These are phyloP conservation scores for Saccostrea echinata DNA, from an alignment of 1,140 invertebrate species.

Conservation along the genomic window DNA sequence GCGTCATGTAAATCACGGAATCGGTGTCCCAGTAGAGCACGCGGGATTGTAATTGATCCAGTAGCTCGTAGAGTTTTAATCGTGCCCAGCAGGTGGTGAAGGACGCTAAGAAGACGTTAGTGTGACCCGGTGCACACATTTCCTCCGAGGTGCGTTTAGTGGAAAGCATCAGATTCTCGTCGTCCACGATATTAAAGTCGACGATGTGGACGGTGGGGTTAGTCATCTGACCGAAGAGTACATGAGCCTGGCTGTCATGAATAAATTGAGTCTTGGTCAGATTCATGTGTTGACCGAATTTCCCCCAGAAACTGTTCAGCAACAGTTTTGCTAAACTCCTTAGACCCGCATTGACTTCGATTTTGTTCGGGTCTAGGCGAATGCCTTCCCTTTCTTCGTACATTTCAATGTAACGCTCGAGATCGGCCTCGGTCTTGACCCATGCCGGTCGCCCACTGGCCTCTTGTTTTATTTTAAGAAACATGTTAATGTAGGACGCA, in stretches of 20 bases:
- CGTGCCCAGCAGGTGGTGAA: conserved; percentile 79
- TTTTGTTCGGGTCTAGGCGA: conserved; percentile 65
- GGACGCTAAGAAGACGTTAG: conserved; percentile 76
- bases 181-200: conserved; percentile 25
- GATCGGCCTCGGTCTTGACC: conserved; percentile 51
- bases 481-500: conserved; percentile 60
- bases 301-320: conserved; percentile 69
- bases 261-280: conserved; percentile 55
- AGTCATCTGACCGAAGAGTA: conserved; percentile 62
- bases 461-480: conserved; percentile 67
- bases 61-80: conserved; percentile 76
- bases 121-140: conserved; percentile 34
- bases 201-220: conserved; percentile 15
- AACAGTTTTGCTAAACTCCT: conserved; percentile 63
- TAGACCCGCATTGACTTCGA: conserved; percentile 70
- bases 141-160: not conserved
- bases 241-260: conserved; percentile 49
- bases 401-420: conserved; percentile 70
- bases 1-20: conserved; percentile 30
- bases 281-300: conserved; percentile 41
- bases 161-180: conserved; percentile 4
- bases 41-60: conserved; percentile 71
- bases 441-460: conserved; percentile 56
- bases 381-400: conserved; percentile 75
- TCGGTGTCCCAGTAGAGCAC: conserved; percentile 44